Conservation (phyloP, 2,888 invertebrate genomes). For the Perizoma affinitatum region DNA sequence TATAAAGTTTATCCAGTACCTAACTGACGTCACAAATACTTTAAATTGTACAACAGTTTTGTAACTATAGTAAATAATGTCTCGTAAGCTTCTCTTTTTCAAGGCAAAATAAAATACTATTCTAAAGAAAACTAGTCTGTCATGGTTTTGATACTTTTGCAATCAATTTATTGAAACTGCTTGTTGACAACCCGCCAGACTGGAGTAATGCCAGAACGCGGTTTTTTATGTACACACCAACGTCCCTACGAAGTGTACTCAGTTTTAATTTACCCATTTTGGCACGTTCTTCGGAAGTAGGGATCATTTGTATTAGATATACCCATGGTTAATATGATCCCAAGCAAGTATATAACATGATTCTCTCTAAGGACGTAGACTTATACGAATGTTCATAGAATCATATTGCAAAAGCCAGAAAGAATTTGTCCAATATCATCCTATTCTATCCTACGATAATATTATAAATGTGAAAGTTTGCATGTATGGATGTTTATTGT, state of each 20-base stretch:
- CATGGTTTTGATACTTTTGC: not conserved
- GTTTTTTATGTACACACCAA: conserved; percentile 67
- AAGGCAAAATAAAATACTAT: no score
- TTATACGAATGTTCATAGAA: not conserved
- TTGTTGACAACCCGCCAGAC: conserved; percentile 55
- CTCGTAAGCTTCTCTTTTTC: no score
- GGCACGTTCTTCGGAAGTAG: conserved; percentile 73
- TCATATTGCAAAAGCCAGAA: not conserved
- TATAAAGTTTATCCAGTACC: no score
- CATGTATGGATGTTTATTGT: no score
- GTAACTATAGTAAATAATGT: no score
- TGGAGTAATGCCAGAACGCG: conserved; percentile 64
- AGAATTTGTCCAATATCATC: no score
- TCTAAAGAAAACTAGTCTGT: no score
- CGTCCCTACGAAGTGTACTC: conserved; percentile 60
- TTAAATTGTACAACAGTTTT: no score
- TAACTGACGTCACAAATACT: no score
- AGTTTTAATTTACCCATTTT: conserved; percentile 79
- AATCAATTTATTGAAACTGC: conserved; percentile 20
- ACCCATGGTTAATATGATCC: conserved; percentile 64
- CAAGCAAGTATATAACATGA: conserved; percentile 57
- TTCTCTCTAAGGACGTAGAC: conserved; percentile 37
- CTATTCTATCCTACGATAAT: no score
- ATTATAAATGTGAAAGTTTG: no score
- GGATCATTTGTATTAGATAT: conserved; percentile 66